Percentiles rank a stretch among this genome's conserved stretches.
phyloP scores from a whole-genome alignment of 35 echinoderm and acorn worm genomes.

The Diadema setosum region DNA sequence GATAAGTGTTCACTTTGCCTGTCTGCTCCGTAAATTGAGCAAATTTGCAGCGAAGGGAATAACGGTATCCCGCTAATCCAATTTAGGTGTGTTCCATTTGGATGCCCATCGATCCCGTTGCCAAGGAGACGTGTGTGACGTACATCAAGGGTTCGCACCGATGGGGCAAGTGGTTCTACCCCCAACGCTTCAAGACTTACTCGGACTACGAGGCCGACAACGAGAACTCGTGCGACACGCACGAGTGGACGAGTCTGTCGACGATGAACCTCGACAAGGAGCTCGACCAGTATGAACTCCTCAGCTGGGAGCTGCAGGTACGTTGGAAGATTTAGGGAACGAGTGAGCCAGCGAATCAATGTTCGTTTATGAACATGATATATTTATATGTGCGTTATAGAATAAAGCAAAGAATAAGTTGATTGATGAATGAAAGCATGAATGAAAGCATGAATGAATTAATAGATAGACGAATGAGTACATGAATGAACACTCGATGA shows the following conservation, averaged over 20 bases:
- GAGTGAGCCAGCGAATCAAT: no score
- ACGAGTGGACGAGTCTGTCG: not conserved
- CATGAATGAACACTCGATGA: no score
- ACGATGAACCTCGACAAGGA: not conserved
- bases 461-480: no score
- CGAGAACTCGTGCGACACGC: not conserved
- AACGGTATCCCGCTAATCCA: not conserved
- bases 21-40: no score
- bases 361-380: no score
- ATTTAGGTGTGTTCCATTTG: constrained; percentile 50
- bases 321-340: no score
- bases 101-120: constrained; percentile 30
- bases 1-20: no score
- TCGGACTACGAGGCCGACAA: not conserved
- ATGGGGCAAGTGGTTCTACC: constrained; percentile 49
- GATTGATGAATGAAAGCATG: no score
- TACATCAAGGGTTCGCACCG: constrained; percentile 49
- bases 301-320: constrained; percentile 49
- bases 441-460: no score
- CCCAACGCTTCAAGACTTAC: not conserved
- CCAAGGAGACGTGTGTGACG: constrained; percentile 8
- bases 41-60: no score
- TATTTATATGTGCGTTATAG: no score
- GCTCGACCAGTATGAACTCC: not conserved
- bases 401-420: no score